Base-by-base conservation (phyloP, 1,140 invertebrate genomes). In the Ooceraea biroi region DNA sequence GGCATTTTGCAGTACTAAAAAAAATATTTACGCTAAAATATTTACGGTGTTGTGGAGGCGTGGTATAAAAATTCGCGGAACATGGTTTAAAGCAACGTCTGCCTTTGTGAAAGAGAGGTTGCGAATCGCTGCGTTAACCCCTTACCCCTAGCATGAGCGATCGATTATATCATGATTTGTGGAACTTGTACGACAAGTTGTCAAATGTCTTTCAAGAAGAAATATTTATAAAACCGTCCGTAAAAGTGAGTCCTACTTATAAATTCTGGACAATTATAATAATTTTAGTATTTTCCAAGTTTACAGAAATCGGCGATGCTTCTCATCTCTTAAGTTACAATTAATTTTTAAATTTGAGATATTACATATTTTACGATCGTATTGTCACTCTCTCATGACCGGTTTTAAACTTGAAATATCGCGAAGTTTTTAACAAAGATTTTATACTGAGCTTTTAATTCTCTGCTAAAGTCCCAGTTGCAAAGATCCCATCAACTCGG, bases 141-240 rank as follows among this genome's bases (percentile, higher is more conserved):
- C 19, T 74, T 44, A 63, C 5, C 30, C 17, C n/a, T 66, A 27
- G 36, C 73, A 66, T 41, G 17, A 22, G 14, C 60, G 27, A 77
- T 66, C 60, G 73, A 77, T 76, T 66, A 17, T 46, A 22, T 30
- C 72, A 74, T 30, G 46, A 52, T 77, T 19, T 66, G 36, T 30
- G 71, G 19, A 58, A 57, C 66, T 41, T 25, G 46, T 41, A 17
- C 58, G 27, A 60, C 73, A 60, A 50, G 58, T 52, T 50, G 25
- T 44, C 73, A 41, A 60, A 10, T 1, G n/a, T 63, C 27, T 36
- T n/a, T 14, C 17, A 10, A 10, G 12, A 76, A 50, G 22, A 12
- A n/a, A 41, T 14, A n/a, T 0, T 48, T 27, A n/a, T 5, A n/a
- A 12, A 58, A 48, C 12, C 12, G 50, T 55, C 27, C 7, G 12